A percentile compares a stretch with the other conserved stretches of the same genome.
Evolutionary conservation across 2,113 vertebrate genomes (phyloP).

Genomic region (Labrus mixtus): DNA sequence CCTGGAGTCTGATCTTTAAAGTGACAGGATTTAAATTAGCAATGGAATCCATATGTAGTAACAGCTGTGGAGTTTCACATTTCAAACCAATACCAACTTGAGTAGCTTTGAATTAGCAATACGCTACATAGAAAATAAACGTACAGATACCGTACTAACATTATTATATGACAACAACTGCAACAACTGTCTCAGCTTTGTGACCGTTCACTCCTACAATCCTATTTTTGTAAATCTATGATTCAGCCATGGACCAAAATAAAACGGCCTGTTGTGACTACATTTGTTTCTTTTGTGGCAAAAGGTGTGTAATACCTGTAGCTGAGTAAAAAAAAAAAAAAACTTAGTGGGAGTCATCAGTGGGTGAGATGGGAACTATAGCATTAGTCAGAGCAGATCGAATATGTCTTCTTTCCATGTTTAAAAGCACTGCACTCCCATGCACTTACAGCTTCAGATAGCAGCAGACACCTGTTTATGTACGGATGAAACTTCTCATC

Average conservation of each 20-base stretch:
- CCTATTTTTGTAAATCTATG: neutral
- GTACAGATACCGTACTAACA: neutral
- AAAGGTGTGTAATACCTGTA: slow-evolving; percentile 32
- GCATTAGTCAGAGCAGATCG: slow-evolving; percentile 32
- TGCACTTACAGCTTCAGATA: slow-evolving; percentile 30
- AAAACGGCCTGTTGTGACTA: neutral
- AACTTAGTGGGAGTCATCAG: slow-evolving; percentile 28
- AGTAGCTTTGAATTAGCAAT: neutral
- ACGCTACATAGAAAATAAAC: neutral
- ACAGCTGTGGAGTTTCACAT: neutral
- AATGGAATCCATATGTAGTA: slow-evolving; percentile 10
- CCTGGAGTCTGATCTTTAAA: slow-evolving; percentile 34
- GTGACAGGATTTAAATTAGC: slow-evolving; percentile 28
- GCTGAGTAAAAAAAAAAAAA: slow-evolving; percentile 2
- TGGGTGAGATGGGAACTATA: slow-evolving; percentile 19
- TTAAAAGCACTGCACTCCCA: slow-evolving; percentile 21
- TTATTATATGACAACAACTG: neutral
- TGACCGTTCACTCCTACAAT: neutral
- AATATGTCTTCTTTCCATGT: slow-evolving; percentile 26
- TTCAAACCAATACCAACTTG: neutral
- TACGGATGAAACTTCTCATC: slow-evolving; percentile 9
- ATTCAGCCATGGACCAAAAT: neutral
- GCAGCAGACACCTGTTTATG: slow-evolving; percentile 14
- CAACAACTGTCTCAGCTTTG: neutral
- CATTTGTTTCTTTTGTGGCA: slow-evolving; percentile 12